Conservation (phyloP, 2,888 invertebrate species). For the Drosophila stalkeri region DNA sequence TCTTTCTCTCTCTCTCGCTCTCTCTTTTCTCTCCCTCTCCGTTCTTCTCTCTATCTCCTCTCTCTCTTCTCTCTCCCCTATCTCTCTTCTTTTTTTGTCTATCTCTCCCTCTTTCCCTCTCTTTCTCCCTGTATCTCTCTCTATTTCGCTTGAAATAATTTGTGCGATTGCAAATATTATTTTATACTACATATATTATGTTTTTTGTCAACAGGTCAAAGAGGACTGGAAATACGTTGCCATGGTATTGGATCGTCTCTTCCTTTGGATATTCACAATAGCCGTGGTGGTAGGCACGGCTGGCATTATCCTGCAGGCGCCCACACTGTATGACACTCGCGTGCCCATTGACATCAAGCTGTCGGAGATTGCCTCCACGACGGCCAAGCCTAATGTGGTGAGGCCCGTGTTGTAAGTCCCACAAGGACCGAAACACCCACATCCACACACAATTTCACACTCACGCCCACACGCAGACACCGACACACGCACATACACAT, state of each 20-base stretch:
- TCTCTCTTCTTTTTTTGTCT: too few species aligned
- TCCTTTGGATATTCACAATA: constrained; percentile 98
- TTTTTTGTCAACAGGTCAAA: constrained; percentile 88
- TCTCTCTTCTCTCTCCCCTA: too few species aligned
- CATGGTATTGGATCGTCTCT: constrained; percentile 98
- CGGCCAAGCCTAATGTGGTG: constrained; percentile 91
- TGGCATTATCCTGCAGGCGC: constrained; percentile 97
- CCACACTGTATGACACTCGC: constrained; percentile 96
- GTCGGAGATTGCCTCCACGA: constrained; percentile 95
- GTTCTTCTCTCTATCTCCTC: background rate
- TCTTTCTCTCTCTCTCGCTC: background rate
- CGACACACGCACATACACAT: constrained; percentile 8
- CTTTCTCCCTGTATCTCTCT: background rate
- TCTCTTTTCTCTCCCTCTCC: background rate
- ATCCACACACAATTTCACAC: background rate
- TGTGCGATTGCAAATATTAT: background rate
- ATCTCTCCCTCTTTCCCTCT: background rate
- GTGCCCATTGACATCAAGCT: constrained; percentile 94
- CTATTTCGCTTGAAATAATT: background rate
- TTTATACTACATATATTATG: constrained; percentile 6
- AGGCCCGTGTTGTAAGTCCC: constrained; percentile 84
- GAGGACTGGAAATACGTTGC: constrained; percentile 99
- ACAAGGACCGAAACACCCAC: constrained; percentile 13
- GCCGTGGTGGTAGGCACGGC: constrained; percentile 97
- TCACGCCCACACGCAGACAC: constrained; percentile 10